Base-by-base conservation (phyloP, 2,888 invertebrate genomes). In the Serrognathus titanus region DNA sequence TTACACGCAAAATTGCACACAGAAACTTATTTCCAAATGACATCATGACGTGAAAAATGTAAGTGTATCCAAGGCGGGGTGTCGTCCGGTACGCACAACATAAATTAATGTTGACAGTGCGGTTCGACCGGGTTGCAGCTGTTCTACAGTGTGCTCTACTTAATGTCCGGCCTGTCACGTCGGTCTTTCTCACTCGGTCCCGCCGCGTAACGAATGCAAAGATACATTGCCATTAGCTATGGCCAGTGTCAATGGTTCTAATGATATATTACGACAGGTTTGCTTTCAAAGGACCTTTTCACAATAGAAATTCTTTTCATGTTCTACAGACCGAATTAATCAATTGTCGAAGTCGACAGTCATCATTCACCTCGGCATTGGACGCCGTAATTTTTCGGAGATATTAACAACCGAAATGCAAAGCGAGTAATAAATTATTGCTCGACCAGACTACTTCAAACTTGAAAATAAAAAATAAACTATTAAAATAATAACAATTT, bases 191-290 rank as follows among this genome's bases (percentile, higher is more conserved):
- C 48, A 57, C 36, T 41, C 48, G 43, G 55, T 58, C 62, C 61
- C 70, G 68, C 68, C 66, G 72, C 69, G 70, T 65, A 68, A 70
- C 75, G 73, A 75, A 76, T 76, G 73, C 70, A 69, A 72, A 73
- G 75, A 75, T 75, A 74, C 74, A 76, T 75, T 71, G 69, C 71
- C 71, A 73, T 77, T 75, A 75, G 76, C 75, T 74, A 75, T 75
- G 75, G 47, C 39, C 39, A 24, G 38, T 37, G 51, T 48, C 51
- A 48, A 31, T 13, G 67, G 62, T 60, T 63, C 60, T 65, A 69
- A 75, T 75, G 75, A 76, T 76, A 72, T 75, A 76, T 75, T 71
- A 68, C 67, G 67, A 68, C 67, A 69, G 64, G 66, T 59, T 63
- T 63, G 64, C 65, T 67, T 66, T 67, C 63, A 65, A 62, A 66